Percentiles rank a stretch among this genome's conserved stretches.
These are phyloP conservation scores for Notiomystis cincta DNA, from an alignment of 2,113 vertebrate species.

Conservation along the genomic window DNA sequence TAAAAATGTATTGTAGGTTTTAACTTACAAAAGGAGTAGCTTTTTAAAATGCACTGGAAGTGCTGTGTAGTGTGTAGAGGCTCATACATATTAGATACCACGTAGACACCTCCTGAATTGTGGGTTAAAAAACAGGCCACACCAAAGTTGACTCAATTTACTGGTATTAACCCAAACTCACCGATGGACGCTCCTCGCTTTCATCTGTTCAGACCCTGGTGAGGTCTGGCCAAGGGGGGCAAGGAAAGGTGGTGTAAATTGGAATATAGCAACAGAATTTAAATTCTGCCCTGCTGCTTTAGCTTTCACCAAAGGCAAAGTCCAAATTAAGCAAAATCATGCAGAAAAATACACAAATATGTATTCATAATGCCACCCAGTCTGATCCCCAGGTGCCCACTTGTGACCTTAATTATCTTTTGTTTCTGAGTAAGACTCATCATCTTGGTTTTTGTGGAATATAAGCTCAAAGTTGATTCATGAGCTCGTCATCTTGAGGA, in stretches of 20 bases:
- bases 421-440: not conserved
- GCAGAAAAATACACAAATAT: not conserved
- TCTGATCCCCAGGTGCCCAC: not conserved
- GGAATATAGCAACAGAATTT: not conserved
- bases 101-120: not conserved
- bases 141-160: not conserved
- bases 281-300: not conserved
- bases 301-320: not conserved
- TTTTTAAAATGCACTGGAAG: slow-evolving; percentile 50
- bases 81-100: slow-evolving; percentile 52
- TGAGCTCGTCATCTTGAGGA: not conserved
- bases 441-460: slow-evolving; percentile 3
- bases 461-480: slow-evolving; percentile 1
- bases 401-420: not conserved
- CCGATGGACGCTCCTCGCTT: not conserved
- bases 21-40: slow-evolving; percentile 41
- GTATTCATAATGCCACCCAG: not conserved
- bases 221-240: not conserved
- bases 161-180: slow-evolving; percentile 4
- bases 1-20: slow-evolving; percentile 49
- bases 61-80: not conserved
- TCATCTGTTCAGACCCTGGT: not conserved
- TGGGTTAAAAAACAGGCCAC: slow-evolving; percentile 55
- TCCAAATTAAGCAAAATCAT: not conserved
- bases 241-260: not conserved